Evolutionary conservation across 2,888 invertebrate species (phyloP).

Genomic region (Machimus atricapillus): DNA sequence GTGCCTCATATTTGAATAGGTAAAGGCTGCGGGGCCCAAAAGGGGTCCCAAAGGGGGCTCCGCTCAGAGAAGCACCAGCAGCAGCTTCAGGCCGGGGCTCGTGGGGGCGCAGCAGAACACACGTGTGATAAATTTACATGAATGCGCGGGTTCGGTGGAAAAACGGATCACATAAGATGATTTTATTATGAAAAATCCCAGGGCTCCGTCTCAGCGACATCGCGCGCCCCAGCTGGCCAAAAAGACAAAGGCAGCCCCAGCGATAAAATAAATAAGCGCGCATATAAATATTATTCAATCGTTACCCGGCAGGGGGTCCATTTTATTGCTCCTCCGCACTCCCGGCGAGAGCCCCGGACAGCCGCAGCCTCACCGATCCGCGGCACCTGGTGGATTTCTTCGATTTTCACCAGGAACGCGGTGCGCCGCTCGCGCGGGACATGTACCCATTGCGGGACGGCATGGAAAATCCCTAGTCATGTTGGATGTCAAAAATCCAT

Average conservation of each 20-base stretch:
- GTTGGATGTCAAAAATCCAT: slow-evolving; percentile 17
- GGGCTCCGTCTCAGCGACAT: not conserved
- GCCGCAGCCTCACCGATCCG: not conserved
- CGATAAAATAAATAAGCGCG: slow-evolving; percentile 41
- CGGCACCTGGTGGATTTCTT: slow-evolving; percentile 38
- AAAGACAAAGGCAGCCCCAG: slow-evolving; percentile 31
- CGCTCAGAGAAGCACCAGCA: not conserved
- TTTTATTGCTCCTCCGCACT: slow-evolving; percentile 43
- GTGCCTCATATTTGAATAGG: slow-evolving; percentile 30
- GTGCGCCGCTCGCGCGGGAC: not conserved
- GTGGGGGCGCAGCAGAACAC: slow-evolving; percentile 19
- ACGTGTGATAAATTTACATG: slow-evolving; percentile 38
- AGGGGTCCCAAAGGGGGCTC: not conserved
- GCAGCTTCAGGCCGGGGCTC: not conserved
- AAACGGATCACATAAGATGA: slow-evolving; percentile 25
- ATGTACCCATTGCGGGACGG: not conserved
- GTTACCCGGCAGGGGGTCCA: slow-evolving; percentile 45
- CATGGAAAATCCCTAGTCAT: slow-evolving; percentile 4
- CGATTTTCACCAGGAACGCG: not conserved
- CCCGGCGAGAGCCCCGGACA: slow-evolving; percentile 19
- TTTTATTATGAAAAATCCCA: slow-evolving; percentile 41
- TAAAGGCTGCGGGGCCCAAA: not conserved
- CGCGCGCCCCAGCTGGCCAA: slow-evolving; percentile 8
- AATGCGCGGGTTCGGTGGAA: slow-evolving; percentile 11
- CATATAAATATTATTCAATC: slow-evolving; percentile 45